Evolutionary conservation across 2,797 vertebrate species (phyloP).

Genomic region (Myotis daubentonii): DNA sequence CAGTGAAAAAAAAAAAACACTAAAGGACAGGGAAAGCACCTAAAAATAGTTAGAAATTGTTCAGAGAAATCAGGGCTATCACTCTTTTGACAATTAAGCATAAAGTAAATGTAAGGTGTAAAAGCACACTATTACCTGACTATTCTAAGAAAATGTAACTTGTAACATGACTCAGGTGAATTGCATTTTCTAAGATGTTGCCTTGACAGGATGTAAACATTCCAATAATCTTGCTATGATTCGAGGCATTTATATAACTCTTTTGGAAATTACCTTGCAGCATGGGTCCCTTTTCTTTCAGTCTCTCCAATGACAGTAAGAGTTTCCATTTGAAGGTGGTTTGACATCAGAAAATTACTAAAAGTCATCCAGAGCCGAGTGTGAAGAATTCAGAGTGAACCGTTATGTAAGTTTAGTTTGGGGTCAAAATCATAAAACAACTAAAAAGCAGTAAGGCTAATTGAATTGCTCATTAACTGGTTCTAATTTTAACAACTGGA

Average conservation of each 20-base stretch:
- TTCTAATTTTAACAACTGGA: not conserved
- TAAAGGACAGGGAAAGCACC: not conserved
- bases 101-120: not conserved
- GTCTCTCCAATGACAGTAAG: not conserved
- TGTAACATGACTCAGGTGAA: not conserved
- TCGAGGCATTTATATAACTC: not conserved
- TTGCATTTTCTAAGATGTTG: constrained; percentile 15
- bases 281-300: not conserved
- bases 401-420: not conserved
- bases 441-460: not conserved
- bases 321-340: not conserved
- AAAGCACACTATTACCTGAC: not conserved
- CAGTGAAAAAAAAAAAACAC: not conserved
- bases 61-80: not conserved
- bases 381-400: constrained; percentile 32
- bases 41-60: constrained; percentile 6
- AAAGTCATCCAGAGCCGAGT: constrained; percentile 12
- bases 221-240: not conserved
- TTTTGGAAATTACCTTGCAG: not conserved
- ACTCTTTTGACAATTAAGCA: not conserved
- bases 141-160: constrained; percentile 44
- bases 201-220: not conserved
- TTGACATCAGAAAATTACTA: constrained; percentile 47
- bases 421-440: not conserved
- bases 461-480: not conserved